These are phyloP conservation scores for Chymomyza caudatula DNA, from an alignment of 2,888 invertebrate genomes.

Conservation along the genomic window DNA sequence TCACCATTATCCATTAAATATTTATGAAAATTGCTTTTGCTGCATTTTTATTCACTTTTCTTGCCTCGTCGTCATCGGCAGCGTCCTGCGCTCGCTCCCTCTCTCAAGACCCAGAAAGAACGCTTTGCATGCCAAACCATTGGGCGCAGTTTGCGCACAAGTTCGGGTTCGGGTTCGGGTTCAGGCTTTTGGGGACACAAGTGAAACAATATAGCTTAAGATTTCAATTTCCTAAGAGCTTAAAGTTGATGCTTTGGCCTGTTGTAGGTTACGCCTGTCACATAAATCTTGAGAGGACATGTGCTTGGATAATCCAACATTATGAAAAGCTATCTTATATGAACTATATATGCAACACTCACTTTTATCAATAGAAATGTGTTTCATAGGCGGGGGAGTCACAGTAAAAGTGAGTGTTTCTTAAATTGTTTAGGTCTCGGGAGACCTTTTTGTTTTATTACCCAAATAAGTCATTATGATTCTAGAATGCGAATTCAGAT, in stretches of 20 bases:
- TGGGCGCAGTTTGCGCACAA: not conserved
- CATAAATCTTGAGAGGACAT: constrained; percentile 64
- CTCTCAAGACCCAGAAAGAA: not conserved
- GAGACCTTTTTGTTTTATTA: constrained; percentile 26
- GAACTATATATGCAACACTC: constrained; percentile 32
- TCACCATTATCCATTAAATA: constrained; percentile 70
- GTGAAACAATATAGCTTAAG: constrained; percentile 69
- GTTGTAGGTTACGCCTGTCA: constrained; percentile 9
- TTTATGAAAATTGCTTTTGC: constrained; percentile 72
- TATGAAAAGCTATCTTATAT: constrained; percentile 54
- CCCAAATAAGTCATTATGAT: too few species aligned
- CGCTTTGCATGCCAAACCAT: constrained; percentile 53
- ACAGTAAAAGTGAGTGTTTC: too few species aligned
- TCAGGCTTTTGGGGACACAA: constrained; percentile 21
- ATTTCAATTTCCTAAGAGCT: constrained; percentile 67
- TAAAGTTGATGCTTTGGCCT: constrained; percentile 31
- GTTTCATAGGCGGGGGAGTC: not conserved
- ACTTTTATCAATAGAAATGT: constrained; percentile 48
- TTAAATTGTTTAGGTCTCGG: too few species aligned
- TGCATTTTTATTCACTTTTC: constrained; percentile 69
- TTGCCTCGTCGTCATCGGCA: constrained; percentile 28
- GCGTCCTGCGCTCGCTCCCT: not conserved
- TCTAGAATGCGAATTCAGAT: too few species aligned
- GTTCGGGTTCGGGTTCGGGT: not conserved
- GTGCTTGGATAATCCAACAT: constrained; percentile 63